These are phyloP conservation scores for Troides aeacus DNA, from an alignment of 2,888 invertebrate species.

Conservation along the genomic window DNA sequence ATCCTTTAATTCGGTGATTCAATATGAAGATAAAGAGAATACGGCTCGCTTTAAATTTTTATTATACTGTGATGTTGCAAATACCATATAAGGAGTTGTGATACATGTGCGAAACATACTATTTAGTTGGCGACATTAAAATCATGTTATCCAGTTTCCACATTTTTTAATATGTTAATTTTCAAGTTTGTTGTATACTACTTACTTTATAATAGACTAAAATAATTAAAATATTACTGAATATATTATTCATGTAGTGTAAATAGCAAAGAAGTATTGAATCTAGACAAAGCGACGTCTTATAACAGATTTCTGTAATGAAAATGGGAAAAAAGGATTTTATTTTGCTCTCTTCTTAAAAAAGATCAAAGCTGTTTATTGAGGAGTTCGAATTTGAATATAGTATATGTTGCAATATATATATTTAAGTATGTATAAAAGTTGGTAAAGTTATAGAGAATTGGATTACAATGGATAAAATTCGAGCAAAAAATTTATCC, in stretches of 20 bases:
- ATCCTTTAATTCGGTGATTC: conserved; percentile 45
- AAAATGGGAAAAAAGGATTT: too few relatives aligned
- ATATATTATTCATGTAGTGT: too few relatives aligned
- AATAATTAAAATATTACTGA: too few relatives aligned
- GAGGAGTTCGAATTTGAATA: too few relatives aligned
- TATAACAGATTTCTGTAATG: too few relatives aligned
- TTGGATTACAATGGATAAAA: conserved; percentile 46
- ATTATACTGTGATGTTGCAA: conserved; percentile 44
- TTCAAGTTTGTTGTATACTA: neutral
- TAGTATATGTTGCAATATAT: neutral
- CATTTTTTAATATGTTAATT: neutral
- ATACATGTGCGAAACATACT: conserved; percentile 51
- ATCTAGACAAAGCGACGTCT: too few relatives aligned
- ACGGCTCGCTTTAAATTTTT: conserved; percentile 42
- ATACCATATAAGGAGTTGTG: conserved; percentile 47
- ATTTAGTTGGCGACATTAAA: conserved; percentile 52
- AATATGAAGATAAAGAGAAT: conserved; percentile 51
- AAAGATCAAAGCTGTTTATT: too few relatives aligned
- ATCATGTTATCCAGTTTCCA: conserved; percentile 44
- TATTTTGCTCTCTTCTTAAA: too few relatives aligned
- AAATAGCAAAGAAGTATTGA: too few relatives aligned
- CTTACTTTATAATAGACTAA: neutral
- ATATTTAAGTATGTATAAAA: conserved; percentile 31
- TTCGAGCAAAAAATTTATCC: conserved; percentile 53
- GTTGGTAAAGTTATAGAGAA: conserved; percentile 3